phyloP scores from a whole-genome alignment of 2,797 vertebrate species.

The Furcifer pardalis region DNA sequence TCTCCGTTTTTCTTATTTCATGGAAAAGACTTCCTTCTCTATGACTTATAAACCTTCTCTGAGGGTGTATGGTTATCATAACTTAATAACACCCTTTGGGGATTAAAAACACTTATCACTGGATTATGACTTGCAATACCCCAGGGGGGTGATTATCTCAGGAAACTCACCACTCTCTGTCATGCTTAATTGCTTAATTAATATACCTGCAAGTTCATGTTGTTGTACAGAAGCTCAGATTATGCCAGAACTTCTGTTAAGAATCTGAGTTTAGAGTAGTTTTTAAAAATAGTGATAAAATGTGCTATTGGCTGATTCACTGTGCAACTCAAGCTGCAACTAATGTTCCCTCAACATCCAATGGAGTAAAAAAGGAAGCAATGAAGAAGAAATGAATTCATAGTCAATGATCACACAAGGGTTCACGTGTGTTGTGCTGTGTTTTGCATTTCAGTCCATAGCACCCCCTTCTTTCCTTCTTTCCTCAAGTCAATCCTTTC shows the following conservation, averaged over 20 bases:
- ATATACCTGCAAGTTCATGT: slow-evolving; percentile 69
- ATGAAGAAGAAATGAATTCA: too few species aligned
- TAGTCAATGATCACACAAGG: too few species aligned
- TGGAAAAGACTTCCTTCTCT: slow-evolving; percentile 69
- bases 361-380: too few species aligned
- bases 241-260: slow-evolving; percentile 71
- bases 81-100: slow-evolving; percentile 76
- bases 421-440: too few species aligned
- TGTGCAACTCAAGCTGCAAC: slow-evolving; percentile 38
- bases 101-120: slow-evolving; percentile 79
- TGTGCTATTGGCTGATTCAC: slow-evolving; percentile 45
- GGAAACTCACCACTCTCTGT: slow-evolving; percentile 73
- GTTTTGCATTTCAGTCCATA: too few species aligned
- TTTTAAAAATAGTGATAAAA: slow-evolving; percentile 54
- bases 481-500: too few species aligned
- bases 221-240: slow-evolving; percentile 51
- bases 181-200: slow-evolving; percentile 82
- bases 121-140: slow-evolving; percentile 74
- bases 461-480: too few species aligned
- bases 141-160: slow-evolving; percentile 77
- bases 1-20: slow-evolving; percentile 55
- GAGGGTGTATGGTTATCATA: slow-evolving; percentile 74
- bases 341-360: too few species aligned
- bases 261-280: slow-evolving; percentile 64
- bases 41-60: slow-evolving; percentile 69